phyloP scores from a whole-genome alignment of 1,140 invertebrate species.

The Brachionus angularis region DNA sequence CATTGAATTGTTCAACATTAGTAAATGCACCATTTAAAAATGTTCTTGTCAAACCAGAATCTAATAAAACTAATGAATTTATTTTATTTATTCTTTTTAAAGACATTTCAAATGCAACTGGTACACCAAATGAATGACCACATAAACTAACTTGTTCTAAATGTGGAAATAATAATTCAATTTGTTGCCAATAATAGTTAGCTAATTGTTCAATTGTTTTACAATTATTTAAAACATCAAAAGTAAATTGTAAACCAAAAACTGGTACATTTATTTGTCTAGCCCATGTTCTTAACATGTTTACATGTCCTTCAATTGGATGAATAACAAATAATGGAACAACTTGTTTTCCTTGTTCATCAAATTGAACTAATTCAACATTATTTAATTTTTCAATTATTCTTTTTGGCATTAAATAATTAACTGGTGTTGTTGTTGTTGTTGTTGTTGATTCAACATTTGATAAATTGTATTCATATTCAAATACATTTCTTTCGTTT shows the following conservation, averaged over 20 bases:
- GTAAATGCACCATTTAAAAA: neutral
- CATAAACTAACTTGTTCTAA: slow-evolving; percentile 7
- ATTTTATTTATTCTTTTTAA: slow-evolving; percentile 16
- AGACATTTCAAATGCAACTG: slow-evolving; percentile 40
- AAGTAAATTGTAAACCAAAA: neutral
- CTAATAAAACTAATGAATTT: slow-evolving; percentile 14
- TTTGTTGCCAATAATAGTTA: slow-evolving; percentile 37
- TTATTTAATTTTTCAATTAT: slow-evolving; percentile 4
- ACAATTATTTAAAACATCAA: slow-evolving; percentile 9
- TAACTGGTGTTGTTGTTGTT: neutral
- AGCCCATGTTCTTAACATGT: slow-evolving; percentile 16
- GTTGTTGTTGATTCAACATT: neutral
- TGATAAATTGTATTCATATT: neutral
- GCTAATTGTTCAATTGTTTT: slow-evolving; percentile 29
- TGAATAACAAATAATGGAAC: slow-evolving; percentile 32
- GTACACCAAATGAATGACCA: slow-evolving; percentile 16
- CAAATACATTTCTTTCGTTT: too few species aligned
- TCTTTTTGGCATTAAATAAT: neutral
- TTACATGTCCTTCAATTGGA: slow-evolving; percentile 7
- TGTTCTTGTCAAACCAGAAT: slow-evolving; percentile 32
- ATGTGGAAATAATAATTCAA: slow-evolving; percentile 19
- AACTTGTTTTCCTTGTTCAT: too few species aligned
- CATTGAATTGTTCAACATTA: neutral
- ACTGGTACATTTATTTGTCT: slow-evolving; percentile 28
- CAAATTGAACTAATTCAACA: slow-evolving; percentile 12